These are phyloP conservation scores for Euplexia lucipara DNA, from an alignment of 2,888 invertebrate genomes.

Conservation along the genomic window DNA sequence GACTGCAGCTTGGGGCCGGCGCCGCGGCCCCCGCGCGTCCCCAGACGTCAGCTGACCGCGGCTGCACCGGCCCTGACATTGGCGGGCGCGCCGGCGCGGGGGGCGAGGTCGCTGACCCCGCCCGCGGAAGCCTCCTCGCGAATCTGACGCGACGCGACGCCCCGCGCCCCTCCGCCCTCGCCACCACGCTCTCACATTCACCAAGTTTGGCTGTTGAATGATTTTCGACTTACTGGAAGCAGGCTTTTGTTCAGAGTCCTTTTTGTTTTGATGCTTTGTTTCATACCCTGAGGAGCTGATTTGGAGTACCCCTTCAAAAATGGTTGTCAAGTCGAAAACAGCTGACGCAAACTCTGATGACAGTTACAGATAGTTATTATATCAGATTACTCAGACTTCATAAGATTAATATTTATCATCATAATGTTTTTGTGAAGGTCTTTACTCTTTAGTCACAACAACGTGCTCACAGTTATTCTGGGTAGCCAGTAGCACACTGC, in stretches of 20 bases:
- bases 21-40: conserved; percentile 87
- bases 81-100: conserved; percentile 87
- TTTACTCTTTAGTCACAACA: conserved; percentile 37
- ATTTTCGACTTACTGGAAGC: conserved; percentile 70
- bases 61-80: conserved; percentile 91
- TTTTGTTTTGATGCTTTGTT: conserved; percentile 43
- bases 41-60: conserved; percentile 91
- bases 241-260: conserved; percentile 41
- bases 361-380: conserved; percentile 32
- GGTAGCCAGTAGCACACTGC: conserved; percentile 8
- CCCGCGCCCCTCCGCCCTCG: conserved; percentile 69
- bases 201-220: conserved; percentile 79
- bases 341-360: conserved; percentile 46
- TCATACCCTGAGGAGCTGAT: conserved; percentile 24
- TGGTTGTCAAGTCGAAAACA: conserved; percentile 31
- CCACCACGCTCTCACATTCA: conserved; percentile 77
- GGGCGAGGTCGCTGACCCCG: conserved; percentile 88
- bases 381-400: conserved; percentile 52
- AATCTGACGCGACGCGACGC: conserved; percentile 75
- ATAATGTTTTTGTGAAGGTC: conserved; percentile 33
- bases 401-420: conserved; percentile 48
- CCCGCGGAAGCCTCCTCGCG: conserved; percentile 89
- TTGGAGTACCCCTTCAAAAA: conserved; percentile 16
- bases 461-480: conserved; percentile 49
- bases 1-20: conserved; percentile 85